A percentile compares a stretch with the other conserved stretches of the same genome.
Evolutionary conservation across 35 echinoderm and acorn worm genomes (phyloP).

Genomic region (Heliocidaris erythrogramma): DNA sequence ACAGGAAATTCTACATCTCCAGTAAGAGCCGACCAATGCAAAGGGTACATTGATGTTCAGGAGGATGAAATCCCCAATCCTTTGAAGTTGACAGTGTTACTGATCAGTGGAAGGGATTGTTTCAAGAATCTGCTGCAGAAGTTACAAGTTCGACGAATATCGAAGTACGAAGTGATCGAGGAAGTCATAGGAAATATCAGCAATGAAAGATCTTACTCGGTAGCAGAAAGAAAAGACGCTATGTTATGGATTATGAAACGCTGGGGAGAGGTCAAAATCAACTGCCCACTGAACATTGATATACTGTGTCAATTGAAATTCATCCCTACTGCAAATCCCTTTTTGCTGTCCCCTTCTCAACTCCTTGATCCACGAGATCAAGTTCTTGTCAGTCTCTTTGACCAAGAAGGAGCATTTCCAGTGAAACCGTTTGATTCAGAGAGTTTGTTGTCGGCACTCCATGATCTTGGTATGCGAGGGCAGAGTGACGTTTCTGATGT

Average conservation of each 20-base stretch:
- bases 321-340: neutral
- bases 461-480: conserved; percentile 21
- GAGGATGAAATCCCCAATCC: neutral
- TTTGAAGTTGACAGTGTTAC: neutral
- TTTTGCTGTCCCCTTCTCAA: neutral
- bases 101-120: neutral
- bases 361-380: neutral
- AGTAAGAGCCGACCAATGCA: neutral
- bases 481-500: neutral
- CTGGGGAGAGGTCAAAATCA: neutral
- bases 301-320: neutral
- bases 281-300: neutral
- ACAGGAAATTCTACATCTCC: neutral
- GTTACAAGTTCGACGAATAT: neutral
- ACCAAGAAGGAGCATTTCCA: neutral
- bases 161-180: neutral
- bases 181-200: neutral
- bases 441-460: neutral
- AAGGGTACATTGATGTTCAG: neutral
- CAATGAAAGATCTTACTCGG: neutral
- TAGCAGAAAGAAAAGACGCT: neutral
- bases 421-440: neutral
- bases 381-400: neutral
- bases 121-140: neutral
- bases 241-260: neutral